phyloP scores from a whole-genome alignment of 2,888 invertebrate species.

The Tinea semifulvella region DNA sequence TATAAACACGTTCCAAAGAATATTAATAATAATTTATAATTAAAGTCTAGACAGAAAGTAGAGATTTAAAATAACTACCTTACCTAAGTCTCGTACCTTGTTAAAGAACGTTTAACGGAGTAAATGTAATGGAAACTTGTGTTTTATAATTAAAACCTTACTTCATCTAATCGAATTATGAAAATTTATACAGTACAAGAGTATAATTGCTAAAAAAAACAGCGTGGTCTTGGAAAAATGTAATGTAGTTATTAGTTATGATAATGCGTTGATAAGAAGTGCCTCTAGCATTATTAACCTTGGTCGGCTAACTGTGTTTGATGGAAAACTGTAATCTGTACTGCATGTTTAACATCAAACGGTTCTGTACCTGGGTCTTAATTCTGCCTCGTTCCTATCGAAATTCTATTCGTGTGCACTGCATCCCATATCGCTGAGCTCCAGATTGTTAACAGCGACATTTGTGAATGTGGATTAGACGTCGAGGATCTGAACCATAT shows the following conservation, averaged over 20 bases:
- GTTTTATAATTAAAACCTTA: constrained; percentile 11
- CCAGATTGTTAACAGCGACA: too few relatives aligned
- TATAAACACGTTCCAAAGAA: too few relatives aligned
- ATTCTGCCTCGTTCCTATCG: too few relatives aligned
- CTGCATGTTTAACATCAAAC: too few relatives aligned
- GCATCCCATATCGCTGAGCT: too few relatives aligned
- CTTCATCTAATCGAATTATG: constrained; percentile 16
- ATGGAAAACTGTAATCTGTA: constrained; percentile 7
- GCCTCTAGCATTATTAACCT: background rate
- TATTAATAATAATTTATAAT: too few relatives aligned
- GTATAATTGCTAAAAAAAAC: constrained; percentile 14
- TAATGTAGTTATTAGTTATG: constrained; percentile 15
- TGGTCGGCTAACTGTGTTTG: background rate
- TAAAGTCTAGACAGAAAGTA: too few relatives aligned
- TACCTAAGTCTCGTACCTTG: background rate
- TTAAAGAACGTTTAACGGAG: constrained; percentile 8
- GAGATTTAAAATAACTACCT: too few relatives aligned
- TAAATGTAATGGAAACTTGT: constrained; percentile 14
- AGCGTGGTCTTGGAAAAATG: background rate
- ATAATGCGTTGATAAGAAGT: constrained; percentile 11
- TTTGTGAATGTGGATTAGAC: too few relatives aligned
- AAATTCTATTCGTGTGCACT: too few relatives aligned
- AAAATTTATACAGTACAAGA: constrained; percentile 12
- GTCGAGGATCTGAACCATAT: too few relatives aligned
- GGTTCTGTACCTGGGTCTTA: too few relatives aligned